Conservation (phyloP, 2,888 invertebrate species). For the Drosophila pseudotakahashii region DNA sequence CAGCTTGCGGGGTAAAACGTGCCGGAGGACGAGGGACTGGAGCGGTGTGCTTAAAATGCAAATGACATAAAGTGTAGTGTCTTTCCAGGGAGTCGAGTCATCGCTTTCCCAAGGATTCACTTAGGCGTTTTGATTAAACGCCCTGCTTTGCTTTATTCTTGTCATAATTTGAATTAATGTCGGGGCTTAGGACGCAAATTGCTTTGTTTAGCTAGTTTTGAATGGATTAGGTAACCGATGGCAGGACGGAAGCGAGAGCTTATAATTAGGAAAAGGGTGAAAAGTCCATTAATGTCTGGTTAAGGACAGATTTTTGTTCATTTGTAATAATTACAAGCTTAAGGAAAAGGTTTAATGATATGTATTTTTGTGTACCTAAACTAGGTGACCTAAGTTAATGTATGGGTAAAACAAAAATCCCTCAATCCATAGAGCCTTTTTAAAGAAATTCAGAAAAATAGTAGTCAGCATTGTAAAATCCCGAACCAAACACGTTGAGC, state of each 20-base stretch:
- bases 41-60: constrained; percentile 35
- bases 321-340: constrained; percentile 11
- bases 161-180: constrained; percentile 42
- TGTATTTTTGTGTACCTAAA: too few relatives aligned
- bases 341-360: too few relatives aligned
- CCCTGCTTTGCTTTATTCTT: constrained; percentile 35
- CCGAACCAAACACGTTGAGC: background rate
- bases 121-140: constrained; percentile 45
- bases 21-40: background rate
- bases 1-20: constrained; percentile 5
- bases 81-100: constrained; percentile 25
- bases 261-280: constrained; percentile 2
- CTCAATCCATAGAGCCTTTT: too few relatives aligned
- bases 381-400: too few relatives aligned
- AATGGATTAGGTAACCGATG: constrained; percentile 22
- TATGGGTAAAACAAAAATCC: too few relatives aligned
- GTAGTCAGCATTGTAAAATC: background rate
- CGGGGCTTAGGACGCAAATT: constrained; percentile 36
- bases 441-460: too few relatives aligned
- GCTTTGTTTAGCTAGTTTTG: constrained; percentile 33
- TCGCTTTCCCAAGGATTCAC: constrained; percentile 30
- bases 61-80: constrained; percentile 38
- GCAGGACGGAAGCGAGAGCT: background rate
- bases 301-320: background rate
- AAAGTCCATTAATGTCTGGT: background rate